Evolutionary conservation across 2,113 vertebrate species (phyloP).

Genomic region (Limanda limanda): DNA sequence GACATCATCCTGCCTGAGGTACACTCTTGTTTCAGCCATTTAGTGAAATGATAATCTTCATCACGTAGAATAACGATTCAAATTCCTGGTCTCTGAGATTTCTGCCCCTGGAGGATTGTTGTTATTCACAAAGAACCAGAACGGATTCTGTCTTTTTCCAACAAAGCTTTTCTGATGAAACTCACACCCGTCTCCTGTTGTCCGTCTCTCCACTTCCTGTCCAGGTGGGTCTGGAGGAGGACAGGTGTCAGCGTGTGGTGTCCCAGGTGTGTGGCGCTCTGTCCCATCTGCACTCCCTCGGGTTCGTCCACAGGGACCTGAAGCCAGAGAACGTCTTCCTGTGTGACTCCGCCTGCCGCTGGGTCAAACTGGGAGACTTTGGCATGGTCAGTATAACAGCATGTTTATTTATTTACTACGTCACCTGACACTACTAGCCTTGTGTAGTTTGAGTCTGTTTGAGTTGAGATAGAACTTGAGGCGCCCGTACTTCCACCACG

Average conservation of each 20-base stretch:
- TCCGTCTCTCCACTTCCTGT: not conserved
- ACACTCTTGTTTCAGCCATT: fast-evolving
- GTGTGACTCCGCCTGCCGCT: slow-evolving; percentile 84
- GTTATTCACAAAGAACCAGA: too few relatives aligned
- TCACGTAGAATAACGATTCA: not conserved
- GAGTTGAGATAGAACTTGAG: too few relatives aligned
- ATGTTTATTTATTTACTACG: too few relatives aligned
- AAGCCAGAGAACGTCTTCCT: slow-evolving; percentile 93
- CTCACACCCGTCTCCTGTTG: too few relatives aligned
- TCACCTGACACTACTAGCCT: too few relatives aligned
- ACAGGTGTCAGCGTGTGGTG: slow-evolving; percentile 81
- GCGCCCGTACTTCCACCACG: too few relatives aligned
- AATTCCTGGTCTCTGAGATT: not conserved
- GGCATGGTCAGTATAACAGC: slow-evolving; percentile 80
- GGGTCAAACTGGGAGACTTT: slow-evolving; percentile 90
- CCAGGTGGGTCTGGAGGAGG: slow-evolving; percentile 82
- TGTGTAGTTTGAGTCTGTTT: too few relatives aligned
- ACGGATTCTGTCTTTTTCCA: not conserved
- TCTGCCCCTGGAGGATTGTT: too few relatives aligned
- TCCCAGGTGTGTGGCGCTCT: slow-evolving; percentile 87
- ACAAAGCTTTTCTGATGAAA: not conserved
- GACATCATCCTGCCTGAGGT: slow-evolving; percentile 84
- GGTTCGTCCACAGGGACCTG: slow-evolving; percentile 89
- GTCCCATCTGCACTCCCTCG: slow-evolving; percentile 87
- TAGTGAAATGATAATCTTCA: too few relatives aligned